A percentile compares a stretch with the other conserved stretches of the same genome.
Conservation (phyloP, 2,797 vertebrate genomes). For the Bucorvus abyssinicus region DNA sequence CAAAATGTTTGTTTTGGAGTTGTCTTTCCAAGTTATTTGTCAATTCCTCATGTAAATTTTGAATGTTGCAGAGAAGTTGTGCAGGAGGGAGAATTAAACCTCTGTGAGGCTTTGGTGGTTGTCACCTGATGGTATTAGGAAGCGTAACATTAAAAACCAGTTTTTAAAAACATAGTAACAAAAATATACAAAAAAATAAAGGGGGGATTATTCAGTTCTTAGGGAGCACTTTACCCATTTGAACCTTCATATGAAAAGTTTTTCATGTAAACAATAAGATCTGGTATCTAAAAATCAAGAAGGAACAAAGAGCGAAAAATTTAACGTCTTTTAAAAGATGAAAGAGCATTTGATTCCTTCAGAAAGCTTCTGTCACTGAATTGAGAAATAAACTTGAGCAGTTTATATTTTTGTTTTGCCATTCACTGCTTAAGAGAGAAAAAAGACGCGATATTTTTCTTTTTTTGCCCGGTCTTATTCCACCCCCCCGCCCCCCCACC, state of each 20-base stretch:
- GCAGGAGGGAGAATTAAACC: not conserved
- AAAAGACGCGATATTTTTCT: not conserved
- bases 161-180: not conserved
- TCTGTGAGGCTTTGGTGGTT: not conserved
- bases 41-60: not conserved
- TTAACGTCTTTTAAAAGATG: not conserved
- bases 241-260: constrained; percentile 6
- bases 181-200: not conserved
- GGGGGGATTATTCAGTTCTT: not conserved
- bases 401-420: constrained; percentile 23
- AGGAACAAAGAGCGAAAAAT: not conserved
- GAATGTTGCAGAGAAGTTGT: constrained; percentile 1
- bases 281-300: constrained; percentile 42
- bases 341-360: constrained; percentile 25
- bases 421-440: constrained; percentile 13
- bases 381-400: not conserved
- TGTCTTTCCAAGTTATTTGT: not conserved
- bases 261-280: constrained; percentile 24
- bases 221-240: not conserved
- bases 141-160: not conserved
- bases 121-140: not conserved
- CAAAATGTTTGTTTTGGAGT: not conserved
- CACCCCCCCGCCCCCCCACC: not conserved
- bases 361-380: constrained; percentile 12
- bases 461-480: not conserved